phyloP scores from a whole-genome alignment of 2,888 invertebrate genomes.

The Drosophila mayaguana region DNA sequence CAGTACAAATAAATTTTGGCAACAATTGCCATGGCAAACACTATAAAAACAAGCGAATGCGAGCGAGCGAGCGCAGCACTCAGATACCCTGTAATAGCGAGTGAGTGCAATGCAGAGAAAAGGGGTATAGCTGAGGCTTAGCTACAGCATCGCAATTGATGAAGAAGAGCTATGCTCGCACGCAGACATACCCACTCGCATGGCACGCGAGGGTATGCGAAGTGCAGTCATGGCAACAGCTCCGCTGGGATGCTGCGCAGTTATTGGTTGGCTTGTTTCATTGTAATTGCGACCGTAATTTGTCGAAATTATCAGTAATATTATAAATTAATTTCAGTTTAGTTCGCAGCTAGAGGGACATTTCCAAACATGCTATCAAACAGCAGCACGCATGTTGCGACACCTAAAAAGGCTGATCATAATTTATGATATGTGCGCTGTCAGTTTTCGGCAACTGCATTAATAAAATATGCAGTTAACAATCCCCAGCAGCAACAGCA shows the following conservation, averaged over 20 bases:
- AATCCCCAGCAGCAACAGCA: not conserved
- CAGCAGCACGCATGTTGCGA: conserved; percentile 16
- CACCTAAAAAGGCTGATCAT: conserved; percentile 52
- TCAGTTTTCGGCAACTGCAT: conserved; percentile 46
- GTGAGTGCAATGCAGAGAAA: not conserved
- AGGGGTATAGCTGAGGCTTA: not conserved
- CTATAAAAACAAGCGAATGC: conserved; percentile 11
- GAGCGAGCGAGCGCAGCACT: not conserved
- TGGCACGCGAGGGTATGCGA: conserved; percentile 2
- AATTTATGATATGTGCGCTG: conserved; percentile 61
- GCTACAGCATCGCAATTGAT: too few species aligned
- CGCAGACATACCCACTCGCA: not conserved
- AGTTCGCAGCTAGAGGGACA: conserved; percentile 20
- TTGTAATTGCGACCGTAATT: conserved; percentile 71
- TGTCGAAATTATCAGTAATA: conserved; percentile 75
- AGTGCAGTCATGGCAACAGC: conserved; percentile 7
- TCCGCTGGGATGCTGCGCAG: conserved; percentile 6
- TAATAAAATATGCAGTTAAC: conserved; percentile 46
- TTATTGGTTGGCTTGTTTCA: conserved; percentile 14
- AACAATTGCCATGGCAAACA: conserved; percentile 42
- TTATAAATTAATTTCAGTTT: conserved; percentile 68
- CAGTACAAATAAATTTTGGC: conserved; percentile 66
- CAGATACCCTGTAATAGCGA: conserved; percentile 7
- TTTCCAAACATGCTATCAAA: conserved; percentile 32
- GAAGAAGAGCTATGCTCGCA: too few species aligned